Conservation (phyloP, 1,140 invertebrate genomes). For the Ephestia elutella region DNA sequence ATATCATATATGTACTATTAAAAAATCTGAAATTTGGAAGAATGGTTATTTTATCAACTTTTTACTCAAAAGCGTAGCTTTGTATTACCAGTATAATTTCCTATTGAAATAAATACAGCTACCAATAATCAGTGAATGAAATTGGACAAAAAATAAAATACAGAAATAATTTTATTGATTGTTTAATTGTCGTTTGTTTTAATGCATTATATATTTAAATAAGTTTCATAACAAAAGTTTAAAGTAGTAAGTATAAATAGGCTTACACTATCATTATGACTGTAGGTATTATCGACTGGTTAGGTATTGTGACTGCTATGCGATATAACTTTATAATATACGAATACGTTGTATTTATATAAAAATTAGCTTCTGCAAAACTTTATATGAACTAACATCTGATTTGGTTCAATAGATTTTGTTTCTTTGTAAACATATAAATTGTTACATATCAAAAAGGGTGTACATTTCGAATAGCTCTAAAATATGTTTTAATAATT, state of each 20-base stretch:
- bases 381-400: constrained; percentile 5
- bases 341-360: constrained; percentile 43
- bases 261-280: constrained; percentile 64
- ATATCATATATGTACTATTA: too few relatives aligned
- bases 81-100: too few relatives aligned
- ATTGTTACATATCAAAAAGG: too few relatives aligned
- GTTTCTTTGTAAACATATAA: not conserved
- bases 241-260: constrained; percentile 69
- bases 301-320: constrained; percentile 55
- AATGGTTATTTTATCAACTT: too few relatives aligned
- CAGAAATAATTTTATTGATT: constrained; percentile 42
- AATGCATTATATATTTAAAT: constrained; percentile 72
- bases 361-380: constrained; percentile 32
- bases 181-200: constrained; percentile 72
- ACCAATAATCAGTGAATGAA: too few relatives aligned
- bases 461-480: too few relatives aligned
- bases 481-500: too few relatives aligned
- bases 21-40: too few relatives aligned
- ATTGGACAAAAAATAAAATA: constrained; percentile 25
- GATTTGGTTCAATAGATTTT: constrained; percentile 5
- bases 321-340: constrained; percentile 40
- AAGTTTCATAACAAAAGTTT: constrained; percentile 71
- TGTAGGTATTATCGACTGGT: constrained; percentile 55
- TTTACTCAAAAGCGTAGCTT: too few relatives aligned
- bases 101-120: too few relatives aligned